phyloP scores from a whole-genome alignment of 2,888 invertebrate genomes.

The Pterostichus niger region DNA sequence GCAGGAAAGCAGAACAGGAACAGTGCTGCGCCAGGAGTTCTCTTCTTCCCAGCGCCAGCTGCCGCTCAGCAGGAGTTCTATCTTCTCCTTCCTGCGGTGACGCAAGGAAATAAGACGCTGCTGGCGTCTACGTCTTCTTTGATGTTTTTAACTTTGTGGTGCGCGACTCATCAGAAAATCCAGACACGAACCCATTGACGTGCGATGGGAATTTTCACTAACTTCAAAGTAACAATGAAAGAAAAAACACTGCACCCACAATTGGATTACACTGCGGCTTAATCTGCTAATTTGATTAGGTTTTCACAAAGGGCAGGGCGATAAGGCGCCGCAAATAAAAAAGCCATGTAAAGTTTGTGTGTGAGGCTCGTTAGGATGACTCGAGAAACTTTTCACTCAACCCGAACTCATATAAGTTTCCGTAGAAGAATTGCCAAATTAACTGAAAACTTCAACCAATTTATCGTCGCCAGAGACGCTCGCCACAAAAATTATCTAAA shows the following conservation, averaged over 20 bases:
- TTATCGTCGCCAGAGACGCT: slow-evolving; percentile 13
- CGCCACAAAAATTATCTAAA: slow-evolving; percentile 35
- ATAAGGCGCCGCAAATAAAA: slow-evolving; percentile 27
- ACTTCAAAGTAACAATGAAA: slow-evolving; percentile 63
- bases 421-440: slow-evolving; percentile 29
- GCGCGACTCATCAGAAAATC: slow-evolving; percentile 61
- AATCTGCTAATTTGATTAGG: slow-evolving; percentile 60
- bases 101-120: slow-evolving; percentile 49
- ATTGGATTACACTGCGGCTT: slow-evolving; percentile 49
- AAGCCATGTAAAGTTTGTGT: slow-evolving; percentile 48
- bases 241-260: slow-evolving; percentile 58
- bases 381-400: slow-evolving; percentile 45
- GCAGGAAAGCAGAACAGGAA: background rate
- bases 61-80: slow-evolving; percentile 4
- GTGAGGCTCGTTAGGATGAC: slow-evolving; percentile 39
- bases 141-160: slow-evolving; percentile 65
- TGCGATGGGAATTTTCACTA: slow-evolving; percentile 54
- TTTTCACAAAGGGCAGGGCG: slow-evolving; percentile 20
- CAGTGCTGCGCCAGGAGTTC: background rate
- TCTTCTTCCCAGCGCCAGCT: background rate
- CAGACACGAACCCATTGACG: slow-evolving; percentile 58
- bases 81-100: background rate
- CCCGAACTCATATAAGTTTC: slow-evolving; percentile 27
- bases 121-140: slow-evolving; percentile 47
- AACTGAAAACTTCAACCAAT: slow-evolving; percentile 29